Evolutionary conservation across 2,113 vertebrate species (phyloP).

Genomic region (Megaptera novaeangliae): DNA sequence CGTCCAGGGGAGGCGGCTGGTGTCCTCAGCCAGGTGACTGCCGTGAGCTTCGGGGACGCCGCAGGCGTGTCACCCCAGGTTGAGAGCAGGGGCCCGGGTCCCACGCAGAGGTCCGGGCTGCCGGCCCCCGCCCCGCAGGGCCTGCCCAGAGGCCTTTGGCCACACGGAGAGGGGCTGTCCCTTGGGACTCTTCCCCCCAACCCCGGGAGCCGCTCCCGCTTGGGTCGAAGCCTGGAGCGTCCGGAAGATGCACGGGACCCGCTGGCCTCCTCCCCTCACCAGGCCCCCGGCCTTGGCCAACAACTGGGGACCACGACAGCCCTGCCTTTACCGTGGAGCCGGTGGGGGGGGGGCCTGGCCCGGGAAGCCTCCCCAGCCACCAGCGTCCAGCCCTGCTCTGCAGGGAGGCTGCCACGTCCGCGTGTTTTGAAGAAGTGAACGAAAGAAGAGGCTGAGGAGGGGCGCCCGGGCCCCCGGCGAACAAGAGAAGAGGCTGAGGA

Average conservation of each 20-base stretch:
- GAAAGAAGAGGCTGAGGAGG: neutral
- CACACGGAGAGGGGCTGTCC: neutral
- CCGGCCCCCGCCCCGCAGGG: neutral
- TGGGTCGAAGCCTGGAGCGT: neutral
- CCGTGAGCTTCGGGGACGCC: neutral
- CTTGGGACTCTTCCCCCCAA: neutral
- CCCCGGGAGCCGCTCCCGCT: fast-evolving
- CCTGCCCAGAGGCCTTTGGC: neutral
- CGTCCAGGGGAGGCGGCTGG: neutral
- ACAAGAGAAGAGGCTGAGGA: neutral
- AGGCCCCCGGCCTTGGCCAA: neutral
- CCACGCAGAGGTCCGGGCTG: neutral
- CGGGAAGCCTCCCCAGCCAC: too few species aligned
- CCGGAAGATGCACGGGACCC: neutral
- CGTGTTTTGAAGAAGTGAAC: neutral
- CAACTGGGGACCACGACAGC: neutral
- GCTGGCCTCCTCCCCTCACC: neutral
- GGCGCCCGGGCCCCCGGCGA: neutral
- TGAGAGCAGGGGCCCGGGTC: neutral
- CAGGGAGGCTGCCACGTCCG: neutral
- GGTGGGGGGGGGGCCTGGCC: neutral
- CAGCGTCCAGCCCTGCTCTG: neutral
- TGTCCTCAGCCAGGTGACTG: neutral
- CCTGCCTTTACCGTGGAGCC: neutral
- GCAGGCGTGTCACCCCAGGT: neutral